Evolutionary conservation across 1,140 invertebrate species (phyloP), one percentile per base, ranked within the genome.

Genomic region (Caenorhabditis tropicalis): DNA sequence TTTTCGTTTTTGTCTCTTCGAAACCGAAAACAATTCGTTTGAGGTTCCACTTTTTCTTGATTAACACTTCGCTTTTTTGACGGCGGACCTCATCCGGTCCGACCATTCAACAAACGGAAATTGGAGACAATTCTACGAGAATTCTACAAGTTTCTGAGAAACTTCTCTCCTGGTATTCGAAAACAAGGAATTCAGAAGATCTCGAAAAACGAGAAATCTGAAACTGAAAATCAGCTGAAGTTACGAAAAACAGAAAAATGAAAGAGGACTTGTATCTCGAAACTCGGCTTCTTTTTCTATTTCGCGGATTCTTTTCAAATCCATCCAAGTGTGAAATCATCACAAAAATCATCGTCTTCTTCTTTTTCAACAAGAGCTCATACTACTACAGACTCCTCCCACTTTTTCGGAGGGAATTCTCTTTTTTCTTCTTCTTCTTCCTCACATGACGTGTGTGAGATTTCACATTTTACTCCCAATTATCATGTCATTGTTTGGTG

Each of bases 401-500:
- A 21, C n/a, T 43, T 43, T 43, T 74, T 12, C n/a, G n/a, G 65
- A 36, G 19, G 36, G 7, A n/a, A 43, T n/a, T 74, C 58, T 60
- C 31, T 36, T 74, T 46, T 43, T 29, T n/a, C 9, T n/a, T 46
- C 43, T 29, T n/a, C n/a, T n/a, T n/a, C n/a, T n/a, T n/a, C n/a
- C 65, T 15, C 36, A 24, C n/a, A 74, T 74, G 65, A 74, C 65
- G 65, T 43, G 65, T 74, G 36, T 33, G 10, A 46, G 53, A 56
- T 56, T 56, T 56, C 65, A 74, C 27, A 74, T 46, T 74, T 39
- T 74, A 74, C 65, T 74, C 65, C 65, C 65, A 74, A 74, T 74
- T 74, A 74, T 74, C 65, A 74, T 74, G 65, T 74, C 65, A 74
- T 74, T 74, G 65, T 65, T 65, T 65, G 58, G 58, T 65, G 31